Evolutionary conservation across 2,797 vertebrate species (phyloP).

Genomic region (Bryconaethiops microstoma): DNA sequence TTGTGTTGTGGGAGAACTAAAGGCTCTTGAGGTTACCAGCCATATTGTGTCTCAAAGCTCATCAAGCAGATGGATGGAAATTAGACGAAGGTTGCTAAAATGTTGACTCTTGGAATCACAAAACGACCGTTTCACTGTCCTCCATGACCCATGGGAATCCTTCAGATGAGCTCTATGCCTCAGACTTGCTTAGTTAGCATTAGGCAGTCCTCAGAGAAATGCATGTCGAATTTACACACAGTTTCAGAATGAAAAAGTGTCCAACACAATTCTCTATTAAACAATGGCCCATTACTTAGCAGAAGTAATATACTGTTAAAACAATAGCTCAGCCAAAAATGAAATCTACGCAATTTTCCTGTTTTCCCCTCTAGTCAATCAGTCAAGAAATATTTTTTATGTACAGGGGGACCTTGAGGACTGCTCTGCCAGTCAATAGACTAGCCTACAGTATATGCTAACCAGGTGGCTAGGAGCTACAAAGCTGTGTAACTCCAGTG

Average conservation of each 20-base stretch:
- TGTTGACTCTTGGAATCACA: background rate
- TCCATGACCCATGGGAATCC: background rate
- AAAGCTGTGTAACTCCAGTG: too few relatives aligned
- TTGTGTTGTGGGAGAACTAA: background rate
- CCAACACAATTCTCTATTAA: background rate
- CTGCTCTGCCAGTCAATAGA: too few relatives aligned
- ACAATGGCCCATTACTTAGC: background rate
- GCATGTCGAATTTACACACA: background rate
- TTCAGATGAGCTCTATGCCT: background rate
- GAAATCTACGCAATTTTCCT: background rate
- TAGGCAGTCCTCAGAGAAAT: background rate
- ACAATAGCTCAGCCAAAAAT: background rate
- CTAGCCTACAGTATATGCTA: too few relatives aligned
- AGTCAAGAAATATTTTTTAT: too few relatives aligned
- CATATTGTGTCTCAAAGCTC: background rate
- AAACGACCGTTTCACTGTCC: background rate
- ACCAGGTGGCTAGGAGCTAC: too few relatives aligned
- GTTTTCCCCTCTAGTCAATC: too few relatives aligned
- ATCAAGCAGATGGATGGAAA: conserved; percentile 5
- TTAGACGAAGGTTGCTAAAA: background rate
- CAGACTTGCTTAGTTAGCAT: conserved; percentile 9
- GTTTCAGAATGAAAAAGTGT: background rate
- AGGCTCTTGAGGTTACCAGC: background rate
- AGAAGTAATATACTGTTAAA: background rate
- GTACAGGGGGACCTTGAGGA: too few relatives aligned